Conservation (phyloP, 1,140 invertebrate species). For the Saccostrea cuccullata region DNA sequence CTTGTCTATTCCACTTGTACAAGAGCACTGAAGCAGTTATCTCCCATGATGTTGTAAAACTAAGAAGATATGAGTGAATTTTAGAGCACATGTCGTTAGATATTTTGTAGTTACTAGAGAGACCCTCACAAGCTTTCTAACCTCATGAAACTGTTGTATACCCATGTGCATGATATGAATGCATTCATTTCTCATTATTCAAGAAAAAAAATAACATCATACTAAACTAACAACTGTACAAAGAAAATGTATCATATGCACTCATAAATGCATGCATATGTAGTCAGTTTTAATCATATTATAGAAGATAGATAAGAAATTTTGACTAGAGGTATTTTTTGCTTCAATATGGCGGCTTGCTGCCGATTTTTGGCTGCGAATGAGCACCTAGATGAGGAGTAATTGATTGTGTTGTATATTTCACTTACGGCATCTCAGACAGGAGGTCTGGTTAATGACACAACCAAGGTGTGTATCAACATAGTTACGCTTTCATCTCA, state of each 20-base stretch:
- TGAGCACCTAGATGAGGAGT: conserved; percentile 4
- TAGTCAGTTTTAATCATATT: not conserved
- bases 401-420: conserved; percentile 28
- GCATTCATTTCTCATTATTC: not conserved
- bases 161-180: conserved; percentile 22
- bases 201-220: not conserved
- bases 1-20: not conserved
- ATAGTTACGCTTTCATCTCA: not conserved
- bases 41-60: conserved; percentile 16
- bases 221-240: not conserved
- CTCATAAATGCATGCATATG: conserved; percentile 6
- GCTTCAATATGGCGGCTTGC: conserved; percentile 22
- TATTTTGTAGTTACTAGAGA: not conserved
- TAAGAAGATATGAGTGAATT: not conserved
- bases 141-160: not conserved
- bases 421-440: conserved; percentile 61
- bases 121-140: conserved; percentile 26
- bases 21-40: conserved; percentile 15
- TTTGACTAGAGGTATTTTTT: not conserved
- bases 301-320: not conserved
- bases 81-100: conserved; percentile 7
- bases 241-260: not conserved
- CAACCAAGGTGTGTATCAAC: conserved; percentile 77
- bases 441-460: conserved; percentile 78
- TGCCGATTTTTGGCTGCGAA: not conserved